Base-by-base conservation (phyloP, 2,888 invertebrate species). In the Eurois occulta region DNA sequence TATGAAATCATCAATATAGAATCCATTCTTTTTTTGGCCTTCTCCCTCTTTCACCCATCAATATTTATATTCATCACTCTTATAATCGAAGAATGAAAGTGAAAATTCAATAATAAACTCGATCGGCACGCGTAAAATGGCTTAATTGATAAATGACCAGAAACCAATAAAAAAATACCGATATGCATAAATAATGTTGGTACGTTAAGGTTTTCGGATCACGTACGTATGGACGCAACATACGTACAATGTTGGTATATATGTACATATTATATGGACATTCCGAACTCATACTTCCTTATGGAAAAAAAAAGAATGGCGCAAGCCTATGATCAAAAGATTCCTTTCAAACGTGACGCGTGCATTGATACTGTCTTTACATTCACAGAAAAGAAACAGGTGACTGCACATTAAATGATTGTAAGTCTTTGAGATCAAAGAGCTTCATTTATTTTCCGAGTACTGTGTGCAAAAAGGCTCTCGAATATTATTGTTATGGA, bases 311-410 rank as follows among this genome's bases (percentile, higher is more conserved):
- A 55, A 41, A 6, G 11, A 58, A 6, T 38, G 38, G 46, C 41
- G 35, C 74, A 7, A 58, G 35, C 24, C 58, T 65, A 52, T 67
- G 86, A 86, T 83, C 83, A 83, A 83, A 83, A 77, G 83, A 60
- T 38, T 81, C 48, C 28, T 58, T 58, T 72, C 38, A 46, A 75
- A 66, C 18, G 58, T 52, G 62, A 67, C 65, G 48, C 48, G 18
- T 62, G 62, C 69, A 48, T 64, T 58, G 62, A 76, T 72, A 72
- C 62, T 43, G 32, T 58, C 43, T 74, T 28, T 38, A 1, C 28
- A 10, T 67, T 81, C 35, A 46, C 52, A 70, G 52, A 55, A 74
- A 78, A 52, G 32, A 55, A 65, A 85, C 66, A 62, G 81, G 7
- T 67, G 85, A 75, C 85, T 85, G 66, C 75, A 55, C 66, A 13